Evolutionary conservation across 2,113 vertebrate species (phyloP), one percentile per base, ranked within the genome.

Genomic region (Vimba vimba): DNA sequence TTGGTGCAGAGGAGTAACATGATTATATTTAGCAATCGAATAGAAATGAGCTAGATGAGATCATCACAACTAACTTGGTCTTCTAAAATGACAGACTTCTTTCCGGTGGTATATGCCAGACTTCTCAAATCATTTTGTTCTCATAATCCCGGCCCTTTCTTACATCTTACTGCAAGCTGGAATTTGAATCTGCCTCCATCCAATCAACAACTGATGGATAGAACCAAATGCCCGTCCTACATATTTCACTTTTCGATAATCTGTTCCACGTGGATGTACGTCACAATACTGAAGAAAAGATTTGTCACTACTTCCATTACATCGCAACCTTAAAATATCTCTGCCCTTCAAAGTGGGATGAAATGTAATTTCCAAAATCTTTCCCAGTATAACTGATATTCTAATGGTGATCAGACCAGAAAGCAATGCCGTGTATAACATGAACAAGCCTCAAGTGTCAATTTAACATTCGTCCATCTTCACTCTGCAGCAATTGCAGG

Each of bases 1-100:
- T 79, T 45, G 45, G 39, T 60, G 52, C 10, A 43, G 45, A 36
- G 81, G 64, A 74, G 45, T 87, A 59, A 25, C 7, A 59, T 73
- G 21, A 84, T 79, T 64, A 60, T 71, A 62, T 69, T 76, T 77
- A 50, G 55, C 74, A 79, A 27, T 27, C 27, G 33, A 80, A 87
- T 73, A 13, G 62, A 43, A 78, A 62, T 79, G 66, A 74, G 39
- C 36, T n/a, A 81, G 68, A 86, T 75, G 52, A 81, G 68, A 81
- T 27, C 69, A 60, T 45, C 52, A 85, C 45, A 33, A 33, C 33
- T 17, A 52, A 17, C 50, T 55, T 19, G 17, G 19, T 19, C 52
- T 55, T 19, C 52, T 21, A 21, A 21, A 55, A 55, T 55, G 52
- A 21, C 52, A 19, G 50, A 52, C 12, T 50, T 50, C 11, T 50